Conservation (phyloP, 2,888 invertebrate genomes). For the Lamellibrachia columna region DNA sequence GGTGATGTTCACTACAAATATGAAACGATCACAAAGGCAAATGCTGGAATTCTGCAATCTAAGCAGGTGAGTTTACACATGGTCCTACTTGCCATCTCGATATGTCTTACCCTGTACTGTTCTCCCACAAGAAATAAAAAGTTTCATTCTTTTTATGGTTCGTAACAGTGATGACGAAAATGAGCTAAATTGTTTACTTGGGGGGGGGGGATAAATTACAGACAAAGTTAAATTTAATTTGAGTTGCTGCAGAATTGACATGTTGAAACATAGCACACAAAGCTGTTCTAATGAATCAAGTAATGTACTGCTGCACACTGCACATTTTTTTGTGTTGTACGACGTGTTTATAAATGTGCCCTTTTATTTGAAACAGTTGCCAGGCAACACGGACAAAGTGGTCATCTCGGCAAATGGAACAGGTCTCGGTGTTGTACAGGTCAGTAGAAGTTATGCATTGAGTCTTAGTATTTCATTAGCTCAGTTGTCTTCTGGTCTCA, state of each 20-base stretch:
- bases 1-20: constrained; percentile 46
- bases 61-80: constrained; percentile 50
- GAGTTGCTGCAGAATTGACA: no score
- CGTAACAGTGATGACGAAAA: not conserved
- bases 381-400: not conserved
- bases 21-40: constrained; percentile 50
- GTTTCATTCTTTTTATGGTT: not conserved
- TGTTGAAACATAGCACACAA: not conserved
- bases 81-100: constrained; percentile 7
- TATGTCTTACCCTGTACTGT: not conserved
- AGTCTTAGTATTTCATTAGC: not conserved
- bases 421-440: constrained; percentile 6
- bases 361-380: not conserved
- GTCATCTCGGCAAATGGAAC: not conserved
- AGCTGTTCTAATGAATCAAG: not conserved
- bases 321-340: not conserved
- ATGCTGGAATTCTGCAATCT: constrained; percentile 60
- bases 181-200: not conserved
- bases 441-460: not conserved
- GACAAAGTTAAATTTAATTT: no score
- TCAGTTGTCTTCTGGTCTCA: not conserved
- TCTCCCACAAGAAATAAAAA: not conserved
- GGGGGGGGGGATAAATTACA: no score
- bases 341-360: not conserved
- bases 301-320: not conserved